A percentile compares a stretch with the other conserved stretches of the same genome.
Evolutionary conservation across 2,113 vertebrate genomes (phyloP).

Genomic region (Gymnocephalus cernua): DNA sequence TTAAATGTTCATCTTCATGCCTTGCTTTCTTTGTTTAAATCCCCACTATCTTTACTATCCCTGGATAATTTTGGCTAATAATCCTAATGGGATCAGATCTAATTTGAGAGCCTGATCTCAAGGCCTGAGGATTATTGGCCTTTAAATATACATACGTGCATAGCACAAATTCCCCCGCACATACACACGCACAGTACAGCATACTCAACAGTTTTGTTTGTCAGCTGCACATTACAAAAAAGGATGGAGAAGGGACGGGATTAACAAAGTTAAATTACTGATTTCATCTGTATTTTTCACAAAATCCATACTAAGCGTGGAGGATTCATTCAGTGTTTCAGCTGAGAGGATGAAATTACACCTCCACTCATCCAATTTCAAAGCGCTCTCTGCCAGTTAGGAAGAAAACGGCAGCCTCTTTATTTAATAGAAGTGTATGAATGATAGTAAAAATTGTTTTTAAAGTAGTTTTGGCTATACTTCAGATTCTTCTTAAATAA

Average conservation of each 20-base stretch:
- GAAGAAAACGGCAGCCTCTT: not conserved
- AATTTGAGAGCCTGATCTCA: conserved; percentile 73
- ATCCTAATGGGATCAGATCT: conserved; percentile 81
- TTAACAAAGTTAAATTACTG: not conserved
- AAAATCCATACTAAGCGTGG: not conserved
- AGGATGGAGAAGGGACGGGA: not conserved
- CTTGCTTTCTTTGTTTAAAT: conserved; percentile 30
- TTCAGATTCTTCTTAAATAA: conserved; percentile 1
- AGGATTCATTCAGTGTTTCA: conserved; percentile 2
- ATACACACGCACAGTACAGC: not conserved
- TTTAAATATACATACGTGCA: conserved; percentile 41
- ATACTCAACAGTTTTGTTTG: not conserved
- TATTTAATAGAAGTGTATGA: not conserved
- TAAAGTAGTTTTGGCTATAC: not conserved
- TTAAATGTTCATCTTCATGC: not conserved
- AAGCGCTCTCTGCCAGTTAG: not conserved
- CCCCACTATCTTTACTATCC: conserved; percentile 33
- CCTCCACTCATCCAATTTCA: not conserved
- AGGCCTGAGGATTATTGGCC: conserved; percentile 66
- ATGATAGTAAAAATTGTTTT: not conserved
- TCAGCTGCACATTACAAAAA: not conserved
- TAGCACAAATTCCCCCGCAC: not conserved
- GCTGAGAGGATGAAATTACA: conserved; percentile 16
- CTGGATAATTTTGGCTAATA: conserved; percentile 61
- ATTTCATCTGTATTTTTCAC: not conserved